A percentile compares a stretch with the other conserved stretches of the same genome.
These are phyloP conservation scores for Salminus brasiliensis DNA, from an alignment of 2,113 vertebrate species.

Conservation along the genomic window DNA sequence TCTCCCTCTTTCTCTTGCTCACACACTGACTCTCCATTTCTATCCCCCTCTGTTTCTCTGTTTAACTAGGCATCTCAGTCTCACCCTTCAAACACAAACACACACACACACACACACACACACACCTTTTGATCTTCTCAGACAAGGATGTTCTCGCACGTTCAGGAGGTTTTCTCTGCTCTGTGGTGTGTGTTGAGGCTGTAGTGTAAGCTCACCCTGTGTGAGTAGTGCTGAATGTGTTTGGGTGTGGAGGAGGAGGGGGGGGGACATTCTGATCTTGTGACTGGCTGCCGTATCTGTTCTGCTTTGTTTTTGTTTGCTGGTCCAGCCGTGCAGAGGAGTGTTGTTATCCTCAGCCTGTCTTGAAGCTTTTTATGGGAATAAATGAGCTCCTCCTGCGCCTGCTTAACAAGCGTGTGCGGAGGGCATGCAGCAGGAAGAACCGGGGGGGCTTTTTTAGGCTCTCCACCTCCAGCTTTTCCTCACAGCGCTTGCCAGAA, in stretches of 20 bases:
- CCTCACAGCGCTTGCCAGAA: background rate
- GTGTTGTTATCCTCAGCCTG: conserved; percentile 25
- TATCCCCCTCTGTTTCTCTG: background rate
- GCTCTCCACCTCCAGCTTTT: conserved; percentile 25
- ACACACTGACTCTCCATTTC: background rate
- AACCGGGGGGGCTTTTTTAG: background rate
- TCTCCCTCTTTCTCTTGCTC: background rate
- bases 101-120: background rate
- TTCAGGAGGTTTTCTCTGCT: background rate
- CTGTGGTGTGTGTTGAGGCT: background rate
- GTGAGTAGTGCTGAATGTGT: background rate
- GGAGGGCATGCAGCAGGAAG: conserved; percentile 4
- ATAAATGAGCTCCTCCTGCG: conserved; percentile 30
- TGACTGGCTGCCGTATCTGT: conserved; percentile 16
- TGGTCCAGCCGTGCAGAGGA: conserved; percentile 25
- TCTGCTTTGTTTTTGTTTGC: conserved; percentile 48
- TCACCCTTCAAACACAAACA: background rate
- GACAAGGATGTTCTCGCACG: background rate
- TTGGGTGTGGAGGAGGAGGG: too few species aligned
- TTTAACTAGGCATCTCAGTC: background rate
- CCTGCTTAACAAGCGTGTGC: conserved; percentile 21
- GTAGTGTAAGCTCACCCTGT: background rate
- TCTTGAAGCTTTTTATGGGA: conserved; percentile 26
- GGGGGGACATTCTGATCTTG: conserved; percentile 24
- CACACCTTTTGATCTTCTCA: background rate